These are phyloP conservation scores for Nothobranchius furzeri DNA, from an alignment of 2,113 vertebrate species.

Conservation along the genomic window DNA sequence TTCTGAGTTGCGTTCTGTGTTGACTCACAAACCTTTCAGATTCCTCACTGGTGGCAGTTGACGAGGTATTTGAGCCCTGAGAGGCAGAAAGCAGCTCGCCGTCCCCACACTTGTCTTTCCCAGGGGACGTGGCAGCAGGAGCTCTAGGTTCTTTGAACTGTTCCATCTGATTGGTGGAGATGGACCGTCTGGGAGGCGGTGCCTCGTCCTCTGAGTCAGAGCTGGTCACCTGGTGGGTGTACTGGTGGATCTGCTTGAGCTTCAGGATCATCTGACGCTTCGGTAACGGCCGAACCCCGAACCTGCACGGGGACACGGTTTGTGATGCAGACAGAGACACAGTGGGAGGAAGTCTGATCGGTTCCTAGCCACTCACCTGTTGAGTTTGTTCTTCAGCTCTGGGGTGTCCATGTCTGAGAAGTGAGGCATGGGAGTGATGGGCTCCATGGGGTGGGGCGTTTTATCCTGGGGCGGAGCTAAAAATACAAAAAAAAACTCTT, in stretches of 20 bases:
- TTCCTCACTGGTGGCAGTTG: slow-evolving; percentile 77
- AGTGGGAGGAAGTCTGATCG: slow-evolving; percentile 33
- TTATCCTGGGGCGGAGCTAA: slow-evolving; percentile 72
- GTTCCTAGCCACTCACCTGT: slow-evolving; percentile 78
- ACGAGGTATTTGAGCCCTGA: slow-evolving; percentile 82
- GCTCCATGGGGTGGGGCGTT: slow-evolving; percentile 64
- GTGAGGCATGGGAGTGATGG: slow-evolving; percentile 88
- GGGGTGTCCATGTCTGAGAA: slow-evolving; percentile 97
- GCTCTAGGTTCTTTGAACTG: slow-evolving; percentile 67
- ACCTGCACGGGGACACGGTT: slow-evolving; percentile 72
- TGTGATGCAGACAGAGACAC: slow-evolving; percentile 13
- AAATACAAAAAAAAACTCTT: not conserved
- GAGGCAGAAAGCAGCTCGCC: slow-evolving; percentile 69
- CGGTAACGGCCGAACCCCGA: slow-evolving; percentile 90
- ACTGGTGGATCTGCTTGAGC: slow-evolving; percentile 96
- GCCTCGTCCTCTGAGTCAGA: slow-evolving; percentile 80
- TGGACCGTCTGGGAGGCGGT: not conserved
- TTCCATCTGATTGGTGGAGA: slow-evolving; percentile 18
- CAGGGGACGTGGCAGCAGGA: slow-evolving; percentile 18
- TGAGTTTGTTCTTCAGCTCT: slow-evolving; percentile 88
- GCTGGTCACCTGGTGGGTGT: slow-evolving; percentile 87
- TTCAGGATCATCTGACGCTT: slow-evolving; percentile 96
- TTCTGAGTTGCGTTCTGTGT: not conserved
- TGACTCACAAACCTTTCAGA: slow-evolving; percentile 72
- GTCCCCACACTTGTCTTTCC: slow-evolving; percentile 35